Conservation (phyloP, 2,888 invertebrate genomes). For the Heliconius erato region DNA sequence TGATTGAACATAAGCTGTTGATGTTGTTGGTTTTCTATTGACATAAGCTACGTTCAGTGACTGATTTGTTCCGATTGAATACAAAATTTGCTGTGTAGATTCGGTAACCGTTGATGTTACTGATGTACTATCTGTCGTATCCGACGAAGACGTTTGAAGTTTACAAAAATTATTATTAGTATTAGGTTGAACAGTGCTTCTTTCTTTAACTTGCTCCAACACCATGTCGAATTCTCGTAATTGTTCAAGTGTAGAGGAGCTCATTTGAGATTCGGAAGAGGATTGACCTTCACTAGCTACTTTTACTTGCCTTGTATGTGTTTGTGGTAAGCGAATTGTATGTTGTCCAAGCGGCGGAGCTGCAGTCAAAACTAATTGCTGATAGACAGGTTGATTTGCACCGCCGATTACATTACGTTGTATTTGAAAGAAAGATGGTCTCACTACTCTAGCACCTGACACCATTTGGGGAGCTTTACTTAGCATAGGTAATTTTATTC, state of each 20-base stretch:
- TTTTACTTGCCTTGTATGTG: slow-evolving; percentile 68
- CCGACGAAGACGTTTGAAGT: slow-evolving; percentile 63
- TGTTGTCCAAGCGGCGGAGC: slow-evolving; percentile 80
- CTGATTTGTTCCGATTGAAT: slow-evolving; percentile 74
- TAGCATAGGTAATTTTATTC: slow-evolving; percentile 83
- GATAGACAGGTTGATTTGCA: slow-evolving; percentile 83
- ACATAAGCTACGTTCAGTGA: slow-evolving; percentile 77
- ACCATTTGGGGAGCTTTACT: slow-evolving; percentile 85
- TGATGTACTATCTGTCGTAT: slow-evolving; percentile 65
- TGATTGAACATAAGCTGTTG: slow-evolving; percentile 72
- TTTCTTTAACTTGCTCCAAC: slow-evolving; percentile 91
- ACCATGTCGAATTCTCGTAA: slow-evolving; percentile 93
- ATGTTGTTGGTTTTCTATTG: slow-evolving; percentile 74
- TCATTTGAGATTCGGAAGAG: slow-evolving; percentile 87
- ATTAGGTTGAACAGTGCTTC: slow-evolving; percentile 88
- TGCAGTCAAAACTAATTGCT: slow-evolving; percentile 81
- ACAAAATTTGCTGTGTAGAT: slow-evolving; percentile 74
- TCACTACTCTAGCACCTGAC: slow-evolving; percentile 85
- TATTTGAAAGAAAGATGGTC: slow-evolving; percentile 86
- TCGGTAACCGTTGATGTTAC: slow-evolving; percentile 63
- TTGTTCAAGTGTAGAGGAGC: slow-evolving; percentile 91
- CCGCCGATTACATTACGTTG: slow-evolving; percentile 87
- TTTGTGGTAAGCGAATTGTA: slow-evolving; percentile 74
- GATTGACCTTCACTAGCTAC: slow-evolving; percentile 70
- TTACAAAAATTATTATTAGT: slow-evolving; percentile 64